Evolutionary conservation across 2,888 invertebrate species (phyloP).

Genomic region (Myathropa florea): DNA sequence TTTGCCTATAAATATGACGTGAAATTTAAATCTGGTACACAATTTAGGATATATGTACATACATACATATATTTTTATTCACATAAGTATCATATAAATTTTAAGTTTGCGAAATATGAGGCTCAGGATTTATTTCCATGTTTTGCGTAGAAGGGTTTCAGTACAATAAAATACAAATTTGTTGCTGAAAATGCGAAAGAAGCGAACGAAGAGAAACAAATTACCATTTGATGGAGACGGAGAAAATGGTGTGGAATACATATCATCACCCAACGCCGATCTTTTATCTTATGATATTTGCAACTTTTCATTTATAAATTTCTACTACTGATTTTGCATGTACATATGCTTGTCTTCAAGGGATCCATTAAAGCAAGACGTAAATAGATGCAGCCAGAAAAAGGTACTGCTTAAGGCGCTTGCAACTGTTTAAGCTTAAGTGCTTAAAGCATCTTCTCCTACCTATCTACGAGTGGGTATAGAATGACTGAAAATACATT

Average conservation of each 20-base stretch:
- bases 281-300: constrained; percentile 43
- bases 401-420: constrained; percentile 28
- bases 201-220: constrained; percentile 4
- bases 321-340: not conserved
- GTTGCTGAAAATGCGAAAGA: constrained; percentile 38
- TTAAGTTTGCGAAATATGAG: not conserved
- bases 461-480: not conserved
- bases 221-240: constrained; percentile 16
- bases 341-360: constrained; percentile 1
- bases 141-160: constrained; percentile 7
- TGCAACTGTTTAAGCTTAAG: too few relatives aligned
- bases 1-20: not conserved
- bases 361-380: constrained; percentile 23
- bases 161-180: constrained; percentile 34
- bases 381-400: constrained; percentile 27
- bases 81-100: not conserved
- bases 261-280: constrained; percentile 30
- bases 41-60: not conserved
- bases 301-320: constrained; percentile 50
- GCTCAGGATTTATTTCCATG: not conserved
- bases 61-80: not conserved
- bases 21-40: not conserved
- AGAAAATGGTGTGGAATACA: constrained; percentile 13
- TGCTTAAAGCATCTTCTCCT: not conserved
- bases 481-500: not conserved